Conservation (phyloP, 1,140 invertebrate species). For the Apolygus lucorum region DNA sequence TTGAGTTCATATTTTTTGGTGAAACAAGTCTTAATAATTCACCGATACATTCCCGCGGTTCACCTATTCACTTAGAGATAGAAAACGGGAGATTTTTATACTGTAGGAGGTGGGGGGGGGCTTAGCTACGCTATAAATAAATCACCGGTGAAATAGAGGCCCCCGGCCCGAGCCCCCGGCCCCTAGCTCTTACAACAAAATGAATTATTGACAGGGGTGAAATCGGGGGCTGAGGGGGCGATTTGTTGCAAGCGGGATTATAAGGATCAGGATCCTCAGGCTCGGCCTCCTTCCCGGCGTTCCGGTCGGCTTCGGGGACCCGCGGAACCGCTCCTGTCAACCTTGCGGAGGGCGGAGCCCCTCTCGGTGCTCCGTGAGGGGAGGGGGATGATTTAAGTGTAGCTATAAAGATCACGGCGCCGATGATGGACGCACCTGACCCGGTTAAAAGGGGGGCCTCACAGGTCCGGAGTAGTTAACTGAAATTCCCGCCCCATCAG, state of each 20-base stretch:
- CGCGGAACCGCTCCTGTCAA: background rate
- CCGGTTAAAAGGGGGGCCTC: background rate
- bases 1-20: no score
- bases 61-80: no score
- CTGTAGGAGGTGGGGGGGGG: no score
- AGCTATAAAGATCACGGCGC: background rate
- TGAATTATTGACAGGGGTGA: background rate
- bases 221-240: background rate
- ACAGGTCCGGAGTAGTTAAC: background rate
- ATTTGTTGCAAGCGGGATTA: background rate
- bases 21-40: no score
- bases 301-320: no score
- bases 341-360: background rate
- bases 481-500: no score
- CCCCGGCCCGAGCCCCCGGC: no score
- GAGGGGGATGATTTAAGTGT: background rate
- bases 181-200: background rate
- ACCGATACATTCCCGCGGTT: no score
- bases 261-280: background rate
- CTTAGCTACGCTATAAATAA: no score
- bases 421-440: background rate
- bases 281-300: background rate
- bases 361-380: background rate
- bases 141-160: no score
- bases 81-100: no score